Evolutionary conservation across 2,113 vertebrate genomes (phyloP), one percentile per base, ranked within the genome.

Genomic region (Triplophysa tibetana): DNA sequence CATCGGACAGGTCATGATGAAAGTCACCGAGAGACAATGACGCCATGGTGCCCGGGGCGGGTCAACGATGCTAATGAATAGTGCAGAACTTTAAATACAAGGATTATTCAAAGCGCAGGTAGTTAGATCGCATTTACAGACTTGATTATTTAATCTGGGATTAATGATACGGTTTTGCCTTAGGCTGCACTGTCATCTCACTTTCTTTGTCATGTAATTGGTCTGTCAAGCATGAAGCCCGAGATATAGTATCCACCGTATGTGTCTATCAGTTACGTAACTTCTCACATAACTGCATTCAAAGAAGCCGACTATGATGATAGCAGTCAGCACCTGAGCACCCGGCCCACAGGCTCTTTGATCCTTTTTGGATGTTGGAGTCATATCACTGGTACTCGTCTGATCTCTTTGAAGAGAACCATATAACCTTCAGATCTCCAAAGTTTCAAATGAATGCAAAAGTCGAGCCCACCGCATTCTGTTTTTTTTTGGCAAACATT

Each of bases 351-450:
- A 29, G 14, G 48, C 68, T 79, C 76, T 84, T 86, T 82, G 77
- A 88, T 86, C 77, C 67, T 67, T 41, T 63, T 48, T 62, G 64
- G 74, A 81, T 52, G 63, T 60, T 60, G 2, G 65, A 75, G 75
- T 84, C 60, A 33, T 56, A 77, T 38, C 33, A 45, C 33, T 77
- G 63, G 76, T 75, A 69, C 70, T 80, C 75, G 50, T 68, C 16
- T 64, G 63, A 81, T 62, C 75, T 77, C 64, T 85, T 83, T 88
- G 81, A 84, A 83, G 66, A 82, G 81, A 23, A 79, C 60, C 73
- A 61, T 45, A 58, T 75, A 78, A 70, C 80, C 80, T 65, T 75
- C 66, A 70, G 77, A 77, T 70, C 62, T 75, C 62, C 2, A 70
- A 48, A 56, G 21, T 65, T 67, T 60, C 38, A 56, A 73, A 62